These are phyloP conservation scores for Amazona finschi DNA, from an alignment of 2,797 vertebrate genomes.

Conservation along the genomic window DNA sequence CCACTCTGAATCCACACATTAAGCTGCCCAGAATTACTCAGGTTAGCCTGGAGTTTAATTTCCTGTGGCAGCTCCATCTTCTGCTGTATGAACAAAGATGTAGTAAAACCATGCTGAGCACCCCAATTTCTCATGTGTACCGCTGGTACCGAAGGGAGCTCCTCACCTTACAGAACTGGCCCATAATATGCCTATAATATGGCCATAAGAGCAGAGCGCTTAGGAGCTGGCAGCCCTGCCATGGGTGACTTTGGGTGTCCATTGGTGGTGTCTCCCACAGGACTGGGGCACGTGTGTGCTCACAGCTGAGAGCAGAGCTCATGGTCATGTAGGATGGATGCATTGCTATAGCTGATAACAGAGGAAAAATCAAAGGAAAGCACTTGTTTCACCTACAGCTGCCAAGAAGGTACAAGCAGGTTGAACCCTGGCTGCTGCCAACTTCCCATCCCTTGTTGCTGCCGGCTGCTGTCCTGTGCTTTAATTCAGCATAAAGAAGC, in stretches of 20 bases:
- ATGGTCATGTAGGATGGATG: neutral
- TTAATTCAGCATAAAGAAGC: neutral
- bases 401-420: neutral
- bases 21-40: neutral
- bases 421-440: neutral
- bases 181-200: neutral
- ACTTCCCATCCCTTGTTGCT: neutral
- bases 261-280: fast-evolving
- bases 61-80: neutral
- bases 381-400: constrained; percentile 50
- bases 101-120: neutral
- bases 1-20: neutral
- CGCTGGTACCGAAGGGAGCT: neutral
- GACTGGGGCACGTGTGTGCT: neutral
- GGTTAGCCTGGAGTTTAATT: neutral
- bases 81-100: neutral
- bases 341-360: constrained; percentile 14
- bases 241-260: neutral
- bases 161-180: neutral
- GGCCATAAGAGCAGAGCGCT: neutral
- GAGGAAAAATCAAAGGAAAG: neutral
- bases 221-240: neutral
- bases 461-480: fast-evolving
- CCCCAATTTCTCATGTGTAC: fast-evolving
- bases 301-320: neutral